Conservation (phyloP, 1,140 invertebrate species). For the Pectinophora gossypiella region DNA sequence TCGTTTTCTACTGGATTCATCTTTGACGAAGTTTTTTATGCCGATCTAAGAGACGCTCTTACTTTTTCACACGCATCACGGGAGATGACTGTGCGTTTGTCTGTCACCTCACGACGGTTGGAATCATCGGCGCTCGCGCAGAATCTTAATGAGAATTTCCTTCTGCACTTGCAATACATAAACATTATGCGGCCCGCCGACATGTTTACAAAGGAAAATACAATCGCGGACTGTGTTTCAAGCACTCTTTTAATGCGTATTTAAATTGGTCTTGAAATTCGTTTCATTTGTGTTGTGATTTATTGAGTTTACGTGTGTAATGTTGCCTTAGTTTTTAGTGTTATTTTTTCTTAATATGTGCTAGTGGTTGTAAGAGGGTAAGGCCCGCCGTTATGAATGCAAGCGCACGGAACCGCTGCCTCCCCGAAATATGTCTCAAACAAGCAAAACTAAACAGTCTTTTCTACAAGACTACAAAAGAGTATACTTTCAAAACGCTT, state of each 20-base stretch:
- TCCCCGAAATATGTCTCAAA: constrained; percentile 64
- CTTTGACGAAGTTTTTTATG: background rate
- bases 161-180: constrained; percentile 63
- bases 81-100: constrained; percentile 46
- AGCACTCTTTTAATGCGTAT: constrained; percentile 51
- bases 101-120: constrained; percentile 58
- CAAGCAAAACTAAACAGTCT: constrained; percentile 50
- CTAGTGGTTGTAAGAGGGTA: constrained; percentile 56
- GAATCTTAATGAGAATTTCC: constrained; percentile 71
- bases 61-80: constrained; percentile 63
- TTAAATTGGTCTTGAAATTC: constrained; percentile 52
- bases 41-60: constrained; percentile 30
- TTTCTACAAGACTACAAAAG: constrained; percentile 36
- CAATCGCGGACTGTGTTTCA: constrained; percentile 49
- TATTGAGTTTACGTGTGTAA: background rate
- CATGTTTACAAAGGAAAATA: constrained; percentile 72
- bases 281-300: background rate
- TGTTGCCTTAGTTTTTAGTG: background rate
- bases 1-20: background rate
- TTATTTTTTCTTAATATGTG: constrained; percentile 18
- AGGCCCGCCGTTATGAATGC: constrained; percentile 64
- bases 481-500: constrained; percentile 25
- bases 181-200: constrained; percentile 56
- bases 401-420: constrained; percentile 54
- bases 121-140: constrained; percentile 56